A percentile compares a stretch with the other conserved stretches of the same genome.
phyloP scores from a whole-genome alignment of 2,797 vertebrate species.

The Rhinogobio ventralis region DNA sequence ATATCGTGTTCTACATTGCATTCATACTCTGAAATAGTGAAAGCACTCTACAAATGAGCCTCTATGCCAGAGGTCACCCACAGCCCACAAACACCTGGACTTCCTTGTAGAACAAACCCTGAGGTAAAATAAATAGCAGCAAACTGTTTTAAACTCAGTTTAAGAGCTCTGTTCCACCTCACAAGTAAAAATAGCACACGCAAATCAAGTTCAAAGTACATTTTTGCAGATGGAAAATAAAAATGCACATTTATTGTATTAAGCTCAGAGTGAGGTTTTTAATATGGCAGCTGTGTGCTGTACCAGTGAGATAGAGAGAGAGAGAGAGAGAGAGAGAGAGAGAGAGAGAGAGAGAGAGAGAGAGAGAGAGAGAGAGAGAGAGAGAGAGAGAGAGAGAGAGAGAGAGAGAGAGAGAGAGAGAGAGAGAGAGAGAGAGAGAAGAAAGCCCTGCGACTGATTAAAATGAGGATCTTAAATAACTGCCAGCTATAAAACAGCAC shows the following conservation, averaged over 20 bases:
- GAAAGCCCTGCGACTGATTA: slow-evolving; percentile 1
- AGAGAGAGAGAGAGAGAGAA: background rate
- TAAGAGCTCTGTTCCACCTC: slow-evolving; percentile 35
- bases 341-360: too few relatives aligned
- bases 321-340: too few relatives aligned
- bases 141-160: slow-evolving; percentile 24
- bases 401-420: too few relatives aligned
- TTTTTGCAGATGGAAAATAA: slow-evolving; percentile 46
- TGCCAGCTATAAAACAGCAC: slow-evolving; percentile 4
- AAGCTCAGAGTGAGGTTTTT: slow-evolving; percentile 39
- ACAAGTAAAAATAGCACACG: slow-evolving; percentile 52
- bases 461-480: slow-evolving; percentile 7
- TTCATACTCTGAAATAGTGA: background rate
- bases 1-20: background rate
- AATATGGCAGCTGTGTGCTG: slow-evolving; percentile 13
- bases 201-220: slow-evolving; percentile 45
- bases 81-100: slow-evolving; percentile 55
- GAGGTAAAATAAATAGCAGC: slow-evolving; percentile 37
- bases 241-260: slow-evolving; percentile 46
- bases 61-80: slow-evolving; percentile 24
- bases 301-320: background rate
- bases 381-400: too few relatives aligned
- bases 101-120: slow-evolving; percentile 37
- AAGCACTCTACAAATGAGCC: slow-evolving; percentile 9
- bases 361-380: too few relatives aligned